phyloP scores from a whole-genome alignment of 2,113 vertebrate genomes.

The Nycticebus coucang region DNA sequence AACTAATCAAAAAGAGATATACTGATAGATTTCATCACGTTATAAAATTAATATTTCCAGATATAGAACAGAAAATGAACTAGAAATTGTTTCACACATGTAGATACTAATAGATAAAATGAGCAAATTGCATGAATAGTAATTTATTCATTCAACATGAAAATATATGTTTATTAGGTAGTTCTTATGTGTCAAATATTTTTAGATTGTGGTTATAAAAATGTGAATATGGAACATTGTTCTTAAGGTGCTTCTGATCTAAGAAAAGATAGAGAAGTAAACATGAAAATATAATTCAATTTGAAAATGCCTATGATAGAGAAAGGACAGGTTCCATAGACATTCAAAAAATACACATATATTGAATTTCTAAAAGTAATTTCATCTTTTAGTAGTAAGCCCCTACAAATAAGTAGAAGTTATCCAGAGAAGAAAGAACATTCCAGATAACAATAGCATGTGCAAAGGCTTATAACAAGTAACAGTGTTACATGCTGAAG shows the following conservation, averaged over 20 bases:
- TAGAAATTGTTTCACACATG: not conserved
- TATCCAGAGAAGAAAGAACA: not conserved
- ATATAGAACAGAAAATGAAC: not conserved
- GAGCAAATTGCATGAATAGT: not conserved
- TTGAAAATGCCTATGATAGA: not conserved
- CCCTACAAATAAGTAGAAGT: not conserved
- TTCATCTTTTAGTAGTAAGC: no score
- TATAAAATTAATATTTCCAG: not conserved
- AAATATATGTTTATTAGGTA: not conserved
- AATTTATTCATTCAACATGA: not conserved
- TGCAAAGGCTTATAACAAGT: not conserved
- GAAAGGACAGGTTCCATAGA: not conserved
- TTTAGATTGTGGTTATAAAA: not conserved
- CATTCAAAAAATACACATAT: not conserved
- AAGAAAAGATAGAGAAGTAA: not conserved
- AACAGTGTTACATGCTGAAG: not conserved
- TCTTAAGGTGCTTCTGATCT: not conserved
- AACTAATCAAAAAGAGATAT: not conserved
- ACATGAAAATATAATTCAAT: not conserved
- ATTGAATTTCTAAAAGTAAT: not conserved
- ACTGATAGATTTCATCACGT: not conserved
- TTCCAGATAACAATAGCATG: not conserved
- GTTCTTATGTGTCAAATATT: not conserved
- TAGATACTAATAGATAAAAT: not conserved
- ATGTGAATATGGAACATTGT: not conserved